Base-by-base conservation (phyloP, 1,140 invertebrate genomes). In the Trichomalopsis sarcophagae region DNA sequence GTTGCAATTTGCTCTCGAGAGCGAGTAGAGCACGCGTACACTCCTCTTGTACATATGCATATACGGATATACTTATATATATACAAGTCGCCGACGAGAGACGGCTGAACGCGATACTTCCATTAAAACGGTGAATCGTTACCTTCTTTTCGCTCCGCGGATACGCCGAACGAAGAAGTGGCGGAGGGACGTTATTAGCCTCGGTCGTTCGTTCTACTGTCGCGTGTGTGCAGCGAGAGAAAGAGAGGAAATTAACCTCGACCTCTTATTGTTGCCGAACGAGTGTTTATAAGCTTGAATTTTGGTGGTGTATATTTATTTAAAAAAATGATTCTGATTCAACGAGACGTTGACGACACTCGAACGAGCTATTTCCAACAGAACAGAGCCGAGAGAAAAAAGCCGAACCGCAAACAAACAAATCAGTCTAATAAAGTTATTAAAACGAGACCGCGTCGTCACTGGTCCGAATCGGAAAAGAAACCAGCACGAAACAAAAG, bases 111-210 rank as follows among this genome's bases (percentile, higher is more conserved):
- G 68, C 77, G 69, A 79, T 79, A 79, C 75, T 78, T 79, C 74
- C 44, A 84, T 84, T 77, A 84, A 84, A 84, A 71, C 75, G 75
- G 82, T 78, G 76, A 71, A 84, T 80, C 83, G 47, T 73, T 55
- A 11, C 33, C 33, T 80, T 68, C 44, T 21, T 77, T 30, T 77
- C n/a, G 6, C 40, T 36, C 7, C 40, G 40, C 17, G 74, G 1
- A 44, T 14, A 75, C 17, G 74, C n/a, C 30, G 33, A n/a, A 44
- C 4, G 81, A 36, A 33, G 4, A 55, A 50, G 7, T 10, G 7
- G 40, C 10, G 33, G n/a, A 62, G 2, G 50, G 33, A 82, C 17
- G 23, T 77, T 77, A 77, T 77, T 77, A 77, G 40, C 23, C 44
- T 55, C n/a, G 40, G 40, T 13, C n/a, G n/a, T 33, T 75, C n/a